Evolutionary conservation across 1,140 invertebrate genomes (phyloP).

Genomic region (Mya arenaria): DNA sequence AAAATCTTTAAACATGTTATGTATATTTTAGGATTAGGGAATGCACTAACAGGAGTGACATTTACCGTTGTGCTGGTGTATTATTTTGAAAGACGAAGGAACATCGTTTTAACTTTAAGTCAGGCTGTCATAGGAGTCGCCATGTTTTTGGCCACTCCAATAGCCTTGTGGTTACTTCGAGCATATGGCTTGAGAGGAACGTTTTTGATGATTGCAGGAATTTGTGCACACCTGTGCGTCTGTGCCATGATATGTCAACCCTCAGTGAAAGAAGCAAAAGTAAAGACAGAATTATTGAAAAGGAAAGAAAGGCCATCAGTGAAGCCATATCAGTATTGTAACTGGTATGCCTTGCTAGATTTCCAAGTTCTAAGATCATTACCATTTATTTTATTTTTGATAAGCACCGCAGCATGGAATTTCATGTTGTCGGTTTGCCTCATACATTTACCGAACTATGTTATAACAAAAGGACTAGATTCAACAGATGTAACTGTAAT

Average conservation of each 20-base stretch:
- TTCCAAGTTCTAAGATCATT: no score
- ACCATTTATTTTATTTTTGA: constrained; percentile 31
- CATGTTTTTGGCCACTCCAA: constrained; percentile 44
- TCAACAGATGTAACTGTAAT: constrained; percentile 8
- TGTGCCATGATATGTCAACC: constrained; percentile 32
- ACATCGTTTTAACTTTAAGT: constrained; percentile 26
- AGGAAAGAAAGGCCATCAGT: no score
- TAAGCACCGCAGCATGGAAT: constrained; percentile 49
- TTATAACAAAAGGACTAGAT: not conserved
- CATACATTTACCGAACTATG: constrained; percentile 46
- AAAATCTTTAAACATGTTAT: no score
- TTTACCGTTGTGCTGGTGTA: constrained; percentile 35
- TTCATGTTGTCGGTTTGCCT: constrained; percentile 24
- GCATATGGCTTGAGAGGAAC: constrained; percentile 29
- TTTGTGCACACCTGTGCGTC: constrained; percentile 27
- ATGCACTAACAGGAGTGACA: not conserved
- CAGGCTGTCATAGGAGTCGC: constrained; percentile 31
- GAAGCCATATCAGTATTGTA: no score
- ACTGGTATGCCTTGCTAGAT: no score
- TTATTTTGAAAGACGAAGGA: constrained; percentile 47
- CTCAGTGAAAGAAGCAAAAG: constrained; percentile 5
- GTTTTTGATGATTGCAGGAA: constrained; percentile 21
- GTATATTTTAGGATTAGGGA: constrained; percentile 45
- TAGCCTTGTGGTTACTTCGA: constrained; percentile 24
- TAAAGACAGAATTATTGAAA: no score